Base-by-base conservation (phyloP, 2,888 invertebrate species). In the Thereva unica region DNA sequence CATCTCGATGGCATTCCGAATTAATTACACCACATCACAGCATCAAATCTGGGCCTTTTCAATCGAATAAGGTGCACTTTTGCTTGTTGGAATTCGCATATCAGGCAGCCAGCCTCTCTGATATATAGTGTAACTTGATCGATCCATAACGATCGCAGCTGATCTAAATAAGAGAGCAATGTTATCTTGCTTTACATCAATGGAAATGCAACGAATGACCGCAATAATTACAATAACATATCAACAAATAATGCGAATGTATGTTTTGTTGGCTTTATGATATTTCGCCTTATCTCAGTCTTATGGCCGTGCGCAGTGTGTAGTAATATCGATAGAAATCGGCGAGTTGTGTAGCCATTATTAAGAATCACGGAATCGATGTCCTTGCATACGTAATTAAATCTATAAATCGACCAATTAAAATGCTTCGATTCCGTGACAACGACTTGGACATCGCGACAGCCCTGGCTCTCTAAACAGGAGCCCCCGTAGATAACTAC, bases 331-430 rank as follows among this genome's bases (percentile, higher is more conserved):
- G 23, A 23, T 23, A 23, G 23, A 23, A 23, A 23, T 23, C 23
- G 23, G 1, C 23, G 2, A 23, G 23, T 23, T 23, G 23, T 61
- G 61, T 61, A 40, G 61, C 61, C 40, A 40, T 9, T 61, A 64
- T 64, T 64, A 47, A 64, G 54, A 79, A 80, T 80, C 80, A 80
- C 80, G 80, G 80, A 77, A 79, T 80, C 80, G 78, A 78, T 80
- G 80, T 80, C 79, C 80, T 77, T 79, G 80, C 79, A 80, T 80
- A 80, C 80, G 80, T 80, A 80, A 80, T 80, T 80, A 80, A 80
- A 80, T 80, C 80, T 80, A 80, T 80, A 80, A 80, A 80, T 80
- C 78, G 80, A 78, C 80, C 80, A 80, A 80, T 80, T 80, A 80
- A 80, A 80, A 80, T 80, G 78, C 79, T 70, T 50, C 35, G 79